A percentile compares a stretch with the other conserved stretches of the same genome.
Evolutionary conservation across 53 echinoderm and acorn worm genomes (phyloP).

Genomic region (Glandiceps talaboti): DNA sequence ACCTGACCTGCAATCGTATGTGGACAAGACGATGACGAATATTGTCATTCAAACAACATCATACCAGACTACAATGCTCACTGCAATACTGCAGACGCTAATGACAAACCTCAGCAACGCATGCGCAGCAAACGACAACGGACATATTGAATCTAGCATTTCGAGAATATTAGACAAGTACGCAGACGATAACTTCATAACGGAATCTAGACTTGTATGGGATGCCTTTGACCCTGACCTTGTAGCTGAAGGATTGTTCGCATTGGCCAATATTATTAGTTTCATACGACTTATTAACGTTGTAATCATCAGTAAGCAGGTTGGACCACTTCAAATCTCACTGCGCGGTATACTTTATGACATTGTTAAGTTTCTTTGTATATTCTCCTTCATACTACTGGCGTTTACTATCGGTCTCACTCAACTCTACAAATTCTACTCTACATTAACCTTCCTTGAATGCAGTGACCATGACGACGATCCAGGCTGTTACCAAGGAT

Average conservation of each 20-base stretch:
- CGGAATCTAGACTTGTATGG: not conserved
- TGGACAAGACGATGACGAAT: not conserved
- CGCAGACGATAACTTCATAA: not conserved
- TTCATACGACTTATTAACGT: not conserved
- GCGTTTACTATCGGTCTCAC: conserved; percentile 89
- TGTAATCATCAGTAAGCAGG: conserved; percentile 45
- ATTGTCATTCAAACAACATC: not conserved
- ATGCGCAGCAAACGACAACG: not conserved
- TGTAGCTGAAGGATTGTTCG: not conserved
- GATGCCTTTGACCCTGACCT: not conserved
- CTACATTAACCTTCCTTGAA: conserved; percentile 26
- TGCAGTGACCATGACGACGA: conserved; percentile 23
- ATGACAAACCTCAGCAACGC: not conserved
- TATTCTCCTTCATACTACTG: conserved; percentile 91
- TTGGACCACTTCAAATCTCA: conserved; percentile 90
- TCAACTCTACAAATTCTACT: conserved; percentile 78
- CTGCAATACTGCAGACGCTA: not conserved
- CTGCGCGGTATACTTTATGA: conserved; percentile 88
- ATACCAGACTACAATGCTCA: not conserved
- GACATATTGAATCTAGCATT: not conserved
- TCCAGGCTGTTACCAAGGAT: conserved; percentile 52
- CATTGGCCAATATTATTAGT: not conserved
- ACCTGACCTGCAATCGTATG: not conserved
- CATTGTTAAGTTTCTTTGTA: conserved; percentile 79
- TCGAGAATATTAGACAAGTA: not conserved